Base-by-base conservation (phyloP, 2,797 vertebrate species). In the Cyprinella venusta region DNA sequence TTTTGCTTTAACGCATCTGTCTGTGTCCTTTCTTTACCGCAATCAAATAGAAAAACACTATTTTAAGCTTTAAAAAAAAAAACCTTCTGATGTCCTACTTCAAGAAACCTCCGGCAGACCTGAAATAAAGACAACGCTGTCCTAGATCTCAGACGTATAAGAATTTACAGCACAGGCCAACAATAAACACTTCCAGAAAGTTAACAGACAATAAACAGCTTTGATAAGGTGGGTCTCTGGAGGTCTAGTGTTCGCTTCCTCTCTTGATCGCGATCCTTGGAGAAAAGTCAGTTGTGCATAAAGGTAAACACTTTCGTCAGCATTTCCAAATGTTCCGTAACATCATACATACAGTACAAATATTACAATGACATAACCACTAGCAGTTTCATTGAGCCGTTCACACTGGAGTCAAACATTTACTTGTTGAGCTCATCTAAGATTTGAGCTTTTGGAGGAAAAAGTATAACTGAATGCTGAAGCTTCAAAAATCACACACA, bases 91-190 rank as follows among this genome's bases (percentile, higher is more conserved):
- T 88, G 86, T 85, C 87, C 89, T 88, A 90, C 85, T 88, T 89
- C 70, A 86, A 77, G 65, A 84, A 72, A 85, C 65, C 81, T 63
- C 80, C 50, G 8, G 82, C 81, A 85, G 85, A 84, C 85, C 85
- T 87, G 76, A 87, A 94, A 94, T 93, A 92, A 93, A 94, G 92
- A 94, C 91, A 92, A 92, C 90, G 92, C 92, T 93, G 95, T 92
- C 94, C 94, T 91, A 95, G 92, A 79, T 79, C 68, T 82, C 68
- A 33, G 48, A 26, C 24, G 54, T 36, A 71, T 59, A 36, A 42
- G n/a, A 21, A 69, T 80, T 72, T 50, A 18, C 40, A 45, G 24
- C 45, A 59, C 16, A 63, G 40, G 30, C 56, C 42, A 61, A 26
- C 30, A 63, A 64, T 33, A 64, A 75, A 74, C 36, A 67, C 38